Conservation (phyloP, 2,113 vertebrate genomes). For the Lasiurus cinereus region DNA sequence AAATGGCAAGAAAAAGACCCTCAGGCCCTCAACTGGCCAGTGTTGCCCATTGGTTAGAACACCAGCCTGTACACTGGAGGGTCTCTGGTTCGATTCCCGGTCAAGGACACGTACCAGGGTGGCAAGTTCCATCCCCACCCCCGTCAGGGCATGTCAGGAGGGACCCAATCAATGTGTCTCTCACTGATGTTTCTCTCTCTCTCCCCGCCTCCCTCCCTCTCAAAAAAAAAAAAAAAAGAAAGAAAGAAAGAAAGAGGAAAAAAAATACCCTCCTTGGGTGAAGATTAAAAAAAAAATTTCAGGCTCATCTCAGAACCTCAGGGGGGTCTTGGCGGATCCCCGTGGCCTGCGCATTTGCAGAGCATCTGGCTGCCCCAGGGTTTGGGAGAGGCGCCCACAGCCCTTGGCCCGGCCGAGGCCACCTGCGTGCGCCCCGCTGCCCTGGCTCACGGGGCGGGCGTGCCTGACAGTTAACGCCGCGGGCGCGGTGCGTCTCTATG, state of each 20-base stretch:
- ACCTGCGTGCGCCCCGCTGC: background rate
- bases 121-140: background rate
- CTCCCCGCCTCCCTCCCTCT: background rate
- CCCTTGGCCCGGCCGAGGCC: background rate
- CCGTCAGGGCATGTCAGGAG: background rate
- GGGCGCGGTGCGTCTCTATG: background rate
- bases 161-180: background rate
- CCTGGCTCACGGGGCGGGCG: fast-evolving
- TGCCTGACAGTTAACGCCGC: background rate
- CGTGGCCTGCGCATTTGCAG: background rate
- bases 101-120: background rate
- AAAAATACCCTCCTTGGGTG: background rate
- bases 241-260: no score
- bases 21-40: no score
- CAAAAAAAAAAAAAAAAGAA: background rate
- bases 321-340: background rate
- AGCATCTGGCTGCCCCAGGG: fast-evolving
- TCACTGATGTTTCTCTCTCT: background rate
- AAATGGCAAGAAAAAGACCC: background rate
- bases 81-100: background rate
- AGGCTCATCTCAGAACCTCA: background rate
- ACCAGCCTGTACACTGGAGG: no score
- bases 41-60: background rate
- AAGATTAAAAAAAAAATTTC: background rate
- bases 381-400: fast-evolving